Base-by-base conservation (phyloP, 1,140 invertebrate genomes). In the Liolophura sinensis region DNA sequence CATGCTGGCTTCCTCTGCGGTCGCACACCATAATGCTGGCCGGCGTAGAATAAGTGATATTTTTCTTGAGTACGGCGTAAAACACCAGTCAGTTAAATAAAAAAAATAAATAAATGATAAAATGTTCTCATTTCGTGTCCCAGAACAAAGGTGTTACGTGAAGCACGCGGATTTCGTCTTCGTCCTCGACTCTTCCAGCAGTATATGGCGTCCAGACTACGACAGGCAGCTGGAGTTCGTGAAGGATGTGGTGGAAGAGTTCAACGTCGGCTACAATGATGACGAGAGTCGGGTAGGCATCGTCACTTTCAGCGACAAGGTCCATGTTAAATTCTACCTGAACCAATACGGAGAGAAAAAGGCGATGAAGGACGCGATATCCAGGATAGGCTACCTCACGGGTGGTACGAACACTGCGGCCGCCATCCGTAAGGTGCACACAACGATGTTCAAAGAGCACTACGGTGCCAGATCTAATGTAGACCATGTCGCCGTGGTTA, bases 171-270 rank as follows among this genome's bases (percentile, higher is more conserved):
- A 83, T 51, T 73, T 83, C 3, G 78, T 75, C 67, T 80, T 83
- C 69, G 68, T 81, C 11, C 59, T 83, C 54, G 81, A 83, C 64
- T 71, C 78, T 1, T 83, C 81, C 1, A 78, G 71, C 54, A 80
- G 78, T 47, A 81, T 83, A 50, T 82, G 78, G 75, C 54, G 72
- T 3, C 62, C 71, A 11, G 79, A 83, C 61, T 82, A 75, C 64
- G 58, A 67, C 49, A 71, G 73, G 57, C 71, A 78, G 59, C 67
- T 78, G 1, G 46, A 64, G 0, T 81, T 82, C 64, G 69, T 81
- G n/a, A 62, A 67, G 6, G 69, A 76, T 14, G 62, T 81, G 5
- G 73, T 78, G 46, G 72, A 69, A 25, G 46, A 73, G 22, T 74
- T 74, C 66, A 69, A 76, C 51, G 62, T 79, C 47, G 76, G 69